Evolutionary conservation across 2,888 invertebrate genomes (phyloP), one percentile per base, ranked within the genome.

Genomic region (Choristoneura rosaceana): DNA sequence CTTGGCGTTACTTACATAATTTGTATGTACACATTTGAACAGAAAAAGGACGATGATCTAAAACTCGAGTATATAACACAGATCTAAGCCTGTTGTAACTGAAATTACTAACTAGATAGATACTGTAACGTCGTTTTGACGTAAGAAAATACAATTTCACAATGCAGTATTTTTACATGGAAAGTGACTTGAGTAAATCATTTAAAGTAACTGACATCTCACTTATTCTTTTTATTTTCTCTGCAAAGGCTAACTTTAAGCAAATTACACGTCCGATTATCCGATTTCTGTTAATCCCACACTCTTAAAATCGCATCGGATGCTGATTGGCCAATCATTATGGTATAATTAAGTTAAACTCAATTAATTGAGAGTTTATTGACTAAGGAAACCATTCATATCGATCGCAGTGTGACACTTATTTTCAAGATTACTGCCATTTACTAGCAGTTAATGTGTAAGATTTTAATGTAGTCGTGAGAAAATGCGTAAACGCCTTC

Each of bases 341-440:
- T 43, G n/a, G 34, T 55, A 52, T 69, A 43, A 62, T 47, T 17
- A 45, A 25, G 8, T 58, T 33, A 63, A 58, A 63, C 14, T 8
- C 15, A 64, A 70, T 58, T 70, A 70, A 70, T 59, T 70, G 25
- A 34, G 33, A 55, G 38, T 38, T 59, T 14, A 64, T 10, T 4
- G 45, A 59, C 59, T 59, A 14, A 60, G 60, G 70, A 70, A 50
- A 64, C 65, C 62, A 70, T 70, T 70, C 15, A 25, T 68, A 50
- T 38, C n/a, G 62, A 15, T 47, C 43, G 15, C 43, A 15, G 45
- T 15, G 33, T 63, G 15, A 69, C 41, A 69, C 55, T 62, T 69
- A 55, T 7, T 5, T 38, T 66, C 41, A 45, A 25, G 25, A 45
- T 33, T 50, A 50, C 15, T 63, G 47, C 52, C 17, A 52, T 17